Base-by-base conservation (phyloP, 2,113 vertebrate species). In the Solenodon paradoxus region DNA sequence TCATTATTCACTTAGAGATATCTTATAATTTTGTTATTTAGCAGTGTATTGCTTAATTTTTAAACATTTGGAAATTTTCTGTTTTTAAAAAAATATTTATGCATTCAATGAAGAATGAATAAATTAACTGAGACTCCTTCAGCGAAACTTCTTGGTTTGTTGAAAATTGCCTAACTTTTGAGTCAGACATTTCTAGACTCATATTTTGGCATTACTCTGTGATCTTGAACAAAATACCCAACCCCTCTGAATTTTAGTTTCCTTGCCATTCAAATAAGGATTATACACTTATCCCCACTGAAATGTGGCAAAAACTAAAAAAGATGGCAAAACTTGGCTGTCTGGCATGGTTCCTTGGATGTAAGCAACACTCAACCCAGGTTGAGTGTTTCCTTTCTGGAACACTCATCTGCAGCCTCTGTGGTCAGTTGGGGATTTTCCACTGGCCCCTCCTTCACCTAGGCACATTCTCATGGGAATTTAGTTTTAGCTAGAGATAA, bases 361-460 rank as follows among this genome's bases (percentile, higher is more conserved):
- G 26, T 11, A 24, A 64, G 22, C 15, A 30, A 38, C 32, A 2
- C 38, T 26, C 5, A 28, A 26, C 40, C 24, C 59, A 0, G 1
- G 0, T 2, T 42, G 28, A 2, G n/a, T n/a, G n/a, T n/a, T 9
- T 9, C 22, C 84, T 40, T 51, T 55, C 84, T 75, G 19, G 55
- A 57, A 6, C 55, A 17, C 24, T 20, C 53, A 40, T n/a, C 47
- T 61, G 0, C n/a, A 64, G n/a, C 47, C 47, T 19, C 4, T 5
- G 6, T 24, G 4, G 32, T 22, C 35, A 35, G 9, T 12, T 5
- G 4, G 1, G n/a, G n/a, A 2, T 30, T 55, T 38, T 40, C 69
- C 42, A 2, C 13, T 12, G 5, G 53, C 28, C 12, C 1, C 1
- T 1, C 40, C 22, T 57, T 16, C 17, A 22, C 32, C 1, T 4